Base-by-base conservation (phyloP, 2,113 vertebrate genomes). In the Toxostoma redivivum region DNA sequence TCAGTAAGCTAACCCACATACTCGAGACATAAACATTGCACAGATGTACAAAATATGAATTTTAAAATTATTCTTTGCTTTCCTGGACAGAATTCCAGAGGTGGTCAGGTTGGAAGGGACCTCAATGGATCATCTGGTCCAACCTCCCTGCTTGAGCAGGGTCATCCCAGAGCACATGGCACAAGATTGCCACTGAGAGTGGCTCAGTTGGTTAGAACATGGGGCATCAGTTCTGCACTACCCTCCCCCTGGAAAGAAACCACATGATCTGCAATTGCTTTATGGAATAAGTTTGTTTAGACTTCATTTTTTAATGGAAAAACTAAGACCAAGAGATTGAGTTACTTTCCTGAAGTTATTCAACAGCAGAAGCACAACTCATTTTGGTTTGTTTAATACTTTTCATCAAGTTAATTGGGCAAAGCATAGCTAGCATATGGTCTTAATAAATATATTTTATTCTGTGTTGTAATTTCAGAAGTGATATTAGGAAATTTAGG, bases 271-370 rank as follows among this genome's bases (percentile, higher is more conserved):
- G 44, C 53, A 83, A 7, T 44, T 76, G 11, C 37, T 79, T 76
- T 86, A 42, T 51, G 7, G 71, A 87, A 58, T n/a, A 48, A 27
- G 1, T 47, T 50, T 71, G 5, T 56, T 47, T 66, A 65, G 44
- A 28, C 57, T 82, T 33, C 16, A 33, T 88, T 91, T 93, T 67
- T 8, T 64, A 58, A 56, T 51, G 50, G 21, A 61, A 53, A 40
- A 83, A 14, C 28, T 40, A 37, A 83, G 64, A 45, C 22, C 28
- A 15, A 37, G 56, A 65, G 18, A 37, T 0, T 0, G 11, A 48
- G 37, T 69, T 83, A n/a, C n/a, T 69, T 79, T 58, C 18, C 33
- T 1, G 4, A 38, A 74, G 33, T 58, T 54, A 33, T 9, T 85
- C 57, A 38, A 3, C n/a, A 72, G 24, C 37, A 76, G 66, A 79